phyloP scores from a whole-genome alignment of 1,140 invertebrate species.

The Psilanteris sp. region DNA sequence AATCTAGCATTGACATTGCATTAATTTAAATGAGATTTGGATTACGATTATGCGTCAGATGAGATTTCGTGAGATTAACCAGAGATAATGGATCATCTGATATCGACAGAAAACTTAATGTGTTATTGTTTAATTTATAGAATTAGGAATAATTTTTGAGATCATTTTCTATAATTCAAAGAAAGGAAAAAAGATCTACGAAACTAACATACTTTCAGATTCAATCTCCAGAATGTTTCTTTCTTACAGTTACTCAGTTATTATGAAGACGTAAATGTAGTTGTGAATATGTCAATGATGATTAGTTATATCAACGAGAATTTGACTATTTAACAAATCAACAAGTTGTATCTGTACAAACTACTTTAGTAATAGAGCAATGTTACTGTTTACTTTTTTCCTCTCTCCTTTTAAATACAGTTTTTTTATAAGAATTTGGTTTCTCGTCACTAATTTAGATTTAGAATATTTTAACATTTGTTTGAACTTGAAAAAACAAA shows the following conservation, averaged over 20 bases:
- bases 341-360: constrained; percentile 25
- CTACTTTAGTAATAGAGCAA: constrained; percentile 9
- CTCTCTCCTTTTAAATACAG: neutral
- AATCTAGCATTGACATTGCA: too few species aligned
- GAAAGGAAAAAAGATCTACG: constrained; percentile 10
- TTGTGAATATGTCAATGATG: constrained; percentile 2
- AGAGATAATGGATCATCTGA: too few species aligned
- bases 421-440: constrained; percentile 2
- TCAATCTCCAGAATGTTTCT: neutral
- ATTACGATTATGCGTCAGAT: too few species aligned
- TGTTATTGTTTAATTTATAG: too few species aligned
- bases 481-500: constrained; percentile 34
- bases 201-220: neutral
- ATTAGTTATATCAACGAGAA: neutral
- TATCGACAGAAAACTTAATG: too few species aligned
- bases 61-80: too few species aligned
- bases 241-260: neutral
- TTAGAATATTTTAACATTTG: constrained; percentile 31
- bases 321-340: neutral
- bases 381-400: too few species aligned
- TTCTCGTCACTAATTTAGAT: constrained; percentile 41
- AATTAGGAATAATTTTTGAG: too few species aligned
- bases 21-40: too few species aligned
- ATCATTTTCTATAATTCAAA: constrained; percentile 7
- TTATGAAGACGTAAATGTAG: constrained; percentile 1